These are phyloP conservation scores for Sialis lutaria DNA, from an alignment of 2,888 invertebrate genomes.

Conservation along the genomic window DNA sequence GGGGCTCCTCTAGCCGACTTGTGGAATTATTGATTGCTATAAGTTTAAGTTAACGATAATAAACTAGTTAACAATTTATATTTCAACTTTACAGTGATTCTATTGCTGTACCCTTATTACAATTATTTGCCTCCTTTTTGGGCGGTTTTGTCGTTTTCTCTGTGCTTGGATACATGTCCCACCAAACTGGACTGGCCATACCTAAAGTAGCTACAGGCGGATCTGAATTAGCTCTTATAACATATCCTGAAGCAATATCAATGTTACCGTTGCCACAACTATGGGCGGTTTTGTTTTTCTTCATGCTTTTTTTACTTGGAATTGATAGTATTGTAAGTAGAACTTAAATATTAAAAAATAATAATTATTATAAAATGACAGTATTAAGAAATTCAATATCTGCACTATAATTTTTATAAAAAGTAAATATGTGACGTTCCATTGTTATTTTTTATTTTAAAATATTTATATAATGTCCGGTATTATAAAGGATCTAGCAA, in stretches of 20 bases:
- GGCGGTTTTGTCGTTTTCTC: conserved; percentile 70
- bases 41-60: too few relatives aligned
- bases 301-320: conserved; percentile 65
- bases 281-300: conserved; percentile 61
- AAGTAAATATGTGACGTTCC: too few relatives aligned
- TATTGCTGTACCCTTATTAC: conserved; percentile 49
- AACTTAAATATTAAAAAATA: neutral
- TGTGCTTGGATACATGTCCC: conserved; percentile 56
- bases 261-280: conserved; percentile 59
- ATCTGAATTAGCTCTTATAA: conserved; percentile 60
- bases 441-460: too few relatives aligned
- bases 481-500: too few relatives aligned
- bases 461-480: too few relatives aligned
- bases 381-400: too few relatives aligned
- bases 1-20: too few relatives aligned
- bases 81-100: conserved; percentile 36
- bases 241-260: conserved; percentile 60
- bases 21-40: too few relatives aligned
- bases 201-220: conserved; percentile 62
- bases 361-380: too few relatives aligned
- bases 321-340: conserved; percentile 35
- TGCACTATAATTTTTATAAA: too few relatives aligned
- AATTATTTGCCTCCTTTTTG: conserved; percentile 59
- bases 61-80: neutral
- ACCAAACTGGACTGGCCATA: conserved; percentile 52